A percentile compares a stretch with the other conserved stretches of the same genome.
Evolutionary conservation across 2,113 vertebrate species (phyloP).

Genomic region (Muntiacus reevesi): DNA sequence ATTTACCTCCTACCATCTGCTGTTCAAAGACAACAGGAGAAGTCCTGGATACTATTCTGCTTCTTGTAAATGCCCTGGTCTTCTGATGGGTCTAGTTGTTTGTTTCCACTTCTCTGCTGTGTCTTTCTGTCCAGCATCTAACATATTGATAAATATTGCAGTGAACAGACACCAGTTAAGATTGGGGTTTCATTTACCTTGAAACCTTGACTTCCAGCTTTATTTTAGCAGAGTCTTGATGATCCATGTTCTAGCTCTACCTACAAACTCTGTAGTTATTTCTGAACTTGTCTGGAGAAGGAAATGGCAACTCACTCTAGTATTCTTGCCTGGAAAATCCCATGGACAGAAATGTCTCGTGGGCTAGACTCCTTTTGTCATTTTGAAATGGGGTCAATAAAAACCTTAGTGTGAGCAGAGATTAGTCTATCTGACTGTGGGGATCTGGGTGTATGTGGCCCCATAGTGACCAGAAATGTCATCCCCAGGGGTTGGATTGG

Average conservation of each 20-base stretch:
- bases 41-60: neutral
- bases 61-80: neutral
- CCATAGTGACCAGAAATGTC: neutral
- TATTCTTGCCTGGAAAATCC: neutral
- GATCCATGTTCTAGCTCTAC: neutral
- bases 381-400: neutral
- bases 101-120: neutral
- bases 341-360: neutral
- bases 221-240: neutral
- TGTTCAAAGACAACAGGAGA: neutral
- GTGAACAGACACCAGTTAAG: neutral
- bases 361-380: neutral
- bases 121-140: neutral
- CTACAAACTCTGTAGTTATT: neutral
- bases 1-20: neutral
- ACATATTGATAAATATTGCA: neutral
- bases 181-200: neutral
- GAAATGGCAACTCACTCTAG: neutral
- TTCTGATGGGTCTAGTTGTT: neutral
- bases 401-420: neutral
- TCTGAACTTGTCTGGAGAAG: neutral
- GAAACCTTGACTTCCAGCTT: neutral
- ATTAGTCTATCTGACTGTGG: neutral
- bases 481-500: neutral
- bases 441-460: neutral